Evolutionary conservation across 2,888 invertebrate genomes (phyloP).

Genomic region (Willowsia nigromaculata): DNA sequence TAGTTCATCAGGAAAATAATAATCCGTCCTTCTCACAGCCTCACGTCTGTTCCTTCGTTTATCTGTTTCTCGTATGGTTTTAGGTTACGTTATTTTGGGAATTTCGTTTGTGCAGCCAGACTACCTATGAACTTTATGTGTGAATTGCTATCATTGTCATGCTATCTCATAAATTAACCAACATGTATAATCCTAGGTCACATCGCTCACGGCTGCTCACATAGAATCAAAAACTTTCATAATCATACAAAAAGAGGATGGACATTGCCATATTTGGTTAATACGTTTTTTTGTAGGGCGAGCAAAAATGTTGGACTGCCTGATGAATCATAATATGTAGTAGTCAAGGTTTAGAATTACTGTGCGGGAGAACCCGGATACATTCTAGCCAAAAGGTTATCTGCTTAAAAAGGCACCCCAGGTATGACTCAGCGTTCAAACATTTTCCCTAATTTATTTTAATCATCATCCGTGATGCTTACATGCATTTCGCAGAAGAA

Average conservation of each 20-base stretch:
- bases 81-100: background rate
- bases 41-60: conserved; percentile 46
- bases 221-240: too few relatives aligned
- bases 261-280: background rate
- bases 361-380: conserved; percentile 23
- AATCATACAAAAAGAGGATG: background rate
- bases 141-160: too few relatives aligned
- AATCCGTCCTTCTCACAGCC: conserved; percentile 32
- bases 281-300: background rate
- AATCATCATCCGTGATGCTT: background rate
- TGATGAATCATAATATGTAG: too few relatives aligned
- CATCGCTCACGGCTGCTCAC: background rate
- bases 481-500: background rate
- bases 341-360: too few relatives aligned
- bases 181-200: background rate
- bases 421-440: conserved; percentile 24
- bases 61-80: too few relatives aligned
- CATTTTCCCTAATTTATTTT: background rate
- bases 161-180: background rate
- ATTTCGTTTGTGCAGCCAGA: background rate
- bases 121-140: too few relatives aligned
- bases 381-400: background rate
- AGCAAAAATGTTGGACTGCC: too few relatives aligned
- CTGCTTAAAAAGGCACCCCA: background rate
- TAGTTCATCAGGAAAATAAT: conserved; percentile 56